Percentiles rank a stretch among this genome's conserved stretches.
These are phyloP conservation scores for Entosphenus tridentatus DNA, from an alignment of 2,113 vertebrate genomes.

Conservation along the genomic window DNA sequence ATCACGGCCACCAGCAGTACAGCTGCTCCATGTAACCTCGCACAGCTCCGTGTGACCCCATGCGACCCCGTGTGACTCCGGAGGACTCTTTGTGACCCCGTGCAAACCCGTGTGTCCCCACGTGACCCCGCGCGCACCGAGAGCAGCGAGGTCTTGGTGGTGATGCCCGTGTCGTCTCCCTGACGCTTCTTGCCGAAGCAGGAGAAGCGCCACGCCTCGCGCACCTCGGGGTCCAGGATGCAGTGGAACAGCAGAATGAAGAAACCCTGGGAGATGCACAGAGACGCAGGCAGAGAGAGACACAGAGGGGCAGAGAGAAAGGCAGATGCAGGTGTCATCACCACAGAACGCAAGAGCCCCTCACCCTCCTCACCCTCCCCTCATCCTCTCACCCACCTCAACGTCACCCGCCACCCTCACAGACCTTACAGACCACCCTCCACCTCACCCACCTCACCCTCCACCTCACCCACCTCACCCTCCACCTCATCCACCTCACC, in stretches of 20 bases:
- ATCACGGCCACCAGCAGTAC: not conserved
- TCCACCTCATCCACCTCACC: not conserved
- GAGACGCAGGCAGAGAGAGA: not conserved
- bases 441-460: not conserved
- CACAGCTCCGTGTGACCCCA: not conserved
- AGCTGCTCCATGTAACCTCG: not conserved
- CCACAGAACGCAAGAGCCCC: too few relatives aligned
- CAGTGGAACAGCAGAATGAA: slow-evolving; percentile 63
- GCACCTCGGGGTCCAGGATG: slow-evolving; percentile 56
- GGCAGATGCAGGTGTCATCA: too few relatives aligned
- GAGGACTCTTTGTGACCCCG: not conserved
- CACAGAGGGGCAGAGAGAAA: not conserved
- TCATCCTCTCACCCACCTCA: too few relatives aligned
- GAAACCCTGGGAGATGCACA: slow-evolving; percentile 33
- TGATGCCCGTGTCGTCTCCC: slow-evolving; percentile 54
- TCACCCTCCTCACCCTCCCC: too few relatives aligned
- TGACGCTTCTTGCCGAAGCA: slow-evolving; percentile 57
- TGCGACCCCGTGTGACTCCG: not conserved
- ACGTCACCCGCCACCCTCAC: too few relatives aligned
- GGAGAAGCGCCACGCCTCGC: slow-evolving; percentile 56
- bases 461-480: not conserved
- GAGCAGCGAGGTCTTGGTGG: slow-evolving; percentile 34
- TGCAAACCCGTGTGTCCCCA: not conserved
- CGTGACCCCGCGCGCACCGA: slow-evolving; percentile 18
- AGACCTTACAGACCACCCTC: not conserved